Evolutionary conservation across 1,140 invertebrate species (phyloP), one percentile per base, ranked within the genome.

Genomic region (Himalopsyche phryganea): DNA sequence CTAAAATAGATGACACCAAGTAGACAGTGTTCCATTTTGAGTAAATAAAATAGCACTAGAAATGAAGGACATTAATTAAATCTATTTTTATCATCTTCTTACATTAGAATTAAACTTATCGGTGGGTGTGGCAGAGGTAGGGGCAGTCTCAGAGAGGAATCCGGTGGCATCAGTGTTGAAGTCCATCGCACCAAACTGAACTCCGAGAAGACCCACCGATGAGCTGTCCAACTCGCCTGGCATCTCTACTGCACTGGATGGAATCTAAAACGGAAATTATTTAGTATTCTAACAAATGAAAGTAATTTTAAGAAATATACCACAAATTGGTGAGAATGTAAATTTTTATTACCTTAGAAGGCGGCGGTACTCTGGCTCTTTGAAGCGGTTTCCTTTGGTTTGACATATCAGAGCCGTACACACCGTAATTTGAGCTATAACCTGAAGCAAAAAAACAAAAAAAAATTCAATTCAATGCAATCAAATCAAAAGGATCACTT

Each of bases 171-270:
- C 85, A 56, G 81, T 79, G 45, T 90, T 88, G 69, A 94, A 91
- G 67, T 96, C 93, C 61, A 96, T 77, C 13, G 86, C 92, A 50
- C 94, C 94, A 76, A 98, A 96, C 75, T 96, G 93, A 45, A 96
- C 91, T 79, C 96, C 93, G 45, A 98, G 80, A 65, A 89, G 88
- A 59, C 84, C 83, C 59, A 91, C 88, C 59, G 78, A 79, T 62
- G 81, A 84, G 53, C 81, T 81, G 19, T 85, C 85, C 53, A 85
- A 79, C 72, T 94, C 92, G 47, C 91, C 92, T 0, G 87, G 94
- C 94, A 98, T 98, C 74, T 97, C 94, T 20, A 98, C 94, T 42
- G 94, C 94, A 57, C 86, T 91, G 13, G 91, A 84, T 32, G 94
- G 94, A 66, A 98, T 97, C 86, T 90, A 67, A 13, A 50, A 35